These are phyloP conservation scores for Halesus radiatus DNA, from an alignment of 1,140 invertebrate genomes.

Conservation along the genomic window DNA sequence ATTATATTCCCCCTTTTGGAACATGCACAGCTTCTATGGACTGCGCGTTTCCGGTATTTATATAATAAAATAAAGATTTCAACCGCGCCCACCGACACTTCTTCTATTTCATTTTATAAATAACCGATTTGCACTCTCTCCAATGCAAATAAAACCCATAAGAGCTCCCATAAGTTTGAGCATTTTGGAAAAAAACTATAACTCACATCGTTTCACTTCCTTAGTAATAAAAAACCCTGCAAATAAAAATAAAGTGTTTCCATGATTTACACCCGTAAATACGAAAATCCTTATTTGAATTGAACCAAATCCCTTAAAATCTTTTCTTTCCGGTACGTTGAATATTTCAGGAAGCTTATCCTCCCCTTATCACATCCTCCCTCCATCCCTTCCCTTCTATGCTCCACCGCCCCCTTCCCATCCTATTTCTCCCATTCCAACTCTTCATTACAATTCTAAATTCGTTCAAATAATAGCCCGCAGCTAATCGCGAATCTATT, in stretches of 20 bases:
- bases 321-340: conserved; percentile 1
- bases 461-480: conserved; percentile 27
- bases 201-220: no score
- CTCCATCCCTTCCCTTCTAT: background rate
- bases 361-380: background rate
- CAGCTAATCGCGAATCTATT: conserved; percentile 43
- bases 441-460: conserved; percentile 45
- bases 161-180: no score
- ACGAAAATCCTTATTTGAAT: conserved; percentile 16
- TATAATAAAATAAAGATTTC: no score
- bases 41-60: no score
- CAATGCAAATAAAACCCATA: no score
- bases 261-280: conserved; percentile 15
- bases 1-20: no score
- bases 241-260: background rate
- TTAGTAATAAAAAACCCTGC: background rate
- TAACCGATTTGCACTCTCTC: no score
- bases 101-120: no score
- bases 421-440: background rate
- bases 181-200: no score
- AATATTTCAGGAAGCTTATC: conserved; percentile 19
- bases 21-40: no score
- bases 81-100: no score
- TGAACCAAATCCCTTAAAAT: conserved; percentile 37
- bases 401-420: background rate